Evolutionary conservation across 2,113 vertebrate genomes (phyloP), one percentile per base, ranked within the genome.

Genomic region (Oncorhynchus clarkii): DNA sequence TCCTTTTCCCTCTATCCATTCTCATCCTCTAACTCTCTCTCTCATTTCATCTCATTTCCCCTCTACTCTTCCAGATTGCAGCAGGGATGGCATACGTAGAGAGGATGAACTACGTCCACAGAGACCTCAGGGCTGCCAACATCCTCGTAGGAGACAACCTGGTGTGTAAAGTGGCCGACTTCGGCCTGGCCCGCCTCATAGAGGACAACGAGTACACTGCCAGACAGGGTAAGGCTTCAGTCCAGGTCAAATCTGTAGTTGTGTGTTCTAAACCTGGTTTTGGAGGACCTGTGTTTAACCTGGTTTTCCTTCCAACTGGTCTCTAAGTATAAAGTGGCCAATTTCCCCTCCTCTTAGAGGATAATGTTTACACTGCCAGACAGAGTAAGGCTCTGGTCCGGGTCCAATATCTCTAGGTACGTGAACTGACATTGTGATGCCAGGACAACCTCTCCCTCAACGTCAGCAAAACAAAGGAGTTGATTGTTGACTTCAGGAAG

Each of bases 161-260:
- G 80, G 94, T 95, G 87, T 99, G 97, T 90, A 98, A 99, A 72
- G 96, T 99, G 78, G 97, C 97, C 0, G 97, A 99, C 89, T 98
- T 99, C 0, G 97, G 97, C 69, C 85, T 99, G 87, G 97, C 97
- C 0, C 93, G 97, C 16, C 96, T 99, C 88, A 98, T 99, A 0
- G 97, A 99, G 82, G 97, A 99, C 94, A 99, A 99, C 0, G 97
- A 99, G 84, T 98, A 99, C 94, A 98, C 97, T 0, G 97, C 97
- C 59, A 94, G 97, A 82, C 97, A 45, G 9, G 39, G 39, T 45
- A 45, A 45, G 39, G 39, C 9, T 45, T 45, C 39, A 11, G 39
- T 45, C 39, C 39, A 45, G 9, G 39, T 11, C 9, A 45, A 11
- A 45, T 45, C 39, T 45, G 39, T 45, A 11, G 39, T 45, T 45